These are phyloP conservation scores for Rhagoletis zephyria DNA, from an alignment of 1,140 invertebrate genomes.

Conservation along the genomic window DNA sequence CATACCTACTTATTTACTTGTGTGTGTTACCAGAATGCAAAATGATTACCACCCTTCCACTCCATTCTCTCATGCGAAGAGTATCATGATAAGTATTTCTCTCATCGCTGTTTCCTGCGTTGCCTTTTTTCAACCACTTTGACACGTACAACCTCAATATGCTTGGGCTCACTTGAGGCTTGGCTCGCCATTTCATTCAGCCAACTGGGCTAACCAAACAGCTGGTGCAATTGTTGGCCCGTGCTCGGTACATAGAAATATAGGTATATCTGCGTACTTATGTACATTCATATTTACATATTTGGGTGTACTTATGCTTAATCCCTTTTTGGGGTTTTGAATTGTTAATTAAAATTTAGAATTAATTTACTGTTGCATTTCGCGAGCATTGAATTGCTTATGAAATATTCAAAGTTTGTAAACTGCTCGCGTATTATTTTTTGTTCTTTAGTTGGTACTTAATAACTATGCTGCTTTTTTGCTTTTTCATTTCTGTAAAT, in stretches of 20 bases:
- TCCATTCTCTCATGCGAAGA: too few species aligned
- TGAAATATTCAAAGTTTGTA: conserved; percentile 25
- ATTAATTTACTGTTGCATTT: conserved; percentile 20
- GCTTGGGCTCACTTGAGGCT: background rate
- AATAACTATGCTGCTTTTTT: background rate
- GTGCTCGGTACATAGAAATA: background rate
- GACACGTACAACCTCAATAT: conserved; percentile 50
- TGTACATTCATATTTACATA: background rate
- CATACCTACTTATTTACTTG: too few species aligned
- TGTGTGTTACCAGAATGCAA: too few species aligned
- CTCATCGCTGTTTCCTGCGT: background rate
- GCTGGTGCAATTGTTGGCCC: background rate
- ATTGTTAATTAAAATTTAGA: conserved; percentile 37
- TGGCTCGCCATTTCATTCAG: conserved; percentile 12
- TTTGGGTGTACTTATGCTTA: background rate
- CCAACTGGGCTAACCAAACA: conserved; percentile 26
- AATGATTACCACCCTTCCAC: too few species aligned
- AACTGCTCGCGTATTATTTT: background rate
- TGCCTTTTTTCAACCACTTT: background rate
- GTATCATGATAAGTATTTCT: too few species aligned
- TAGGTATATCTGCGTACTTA: background rate
- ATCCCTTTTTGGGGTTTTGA: conserved; percentile 33
- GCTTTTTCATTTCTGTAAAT: background rate
- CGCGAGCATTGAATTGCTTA: background rate
- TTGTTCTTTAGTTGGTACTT: background rate